phyloP scores from a whole-genome alignment of 2,797 vertebrate genomes.

The Anguilla obscura region DNA sequence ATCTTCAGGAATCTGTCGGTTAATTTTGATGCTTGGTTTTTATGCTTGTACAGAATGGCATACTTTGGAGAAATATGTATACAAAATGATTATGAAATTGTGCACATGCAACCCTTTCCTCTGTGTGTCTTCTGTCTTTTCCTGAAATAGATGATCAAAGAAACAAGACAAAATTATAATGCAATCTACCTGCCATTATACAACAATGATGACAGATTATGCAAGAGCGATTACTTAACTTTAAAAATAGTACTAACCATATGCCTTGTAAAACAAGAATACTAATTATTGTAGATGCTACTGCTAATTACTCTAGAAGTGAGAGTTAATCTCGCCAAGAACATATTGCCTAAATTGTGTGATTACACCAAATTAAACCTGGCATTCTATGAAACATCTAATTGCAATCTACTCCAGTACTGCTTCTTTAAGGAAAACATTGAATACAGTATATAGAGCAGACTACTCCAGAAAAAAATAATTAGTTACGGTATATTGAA shows the following conservation, averaged over 20 bases:
- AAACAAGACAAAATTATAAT: background rate
- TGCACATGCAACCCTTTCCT: background rate
- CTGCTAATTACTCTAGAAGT: background rate
- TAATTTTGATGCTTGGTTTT: background rate
- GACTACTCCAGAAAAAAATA: background rate
- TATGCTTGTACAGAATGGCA: background rate
- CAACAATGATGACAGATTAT: background rate
- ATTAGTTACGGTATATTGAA: background rate
- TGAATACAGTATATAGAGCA: background rate
- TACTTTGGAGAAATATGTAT: background rate
- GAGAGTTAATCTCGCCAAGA: background rate
- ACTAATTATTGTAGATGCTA: background rate
- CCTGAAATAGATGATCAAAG: background rate
- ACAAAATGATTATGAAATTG: background rate
- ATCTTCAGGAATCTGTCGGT: background rate
- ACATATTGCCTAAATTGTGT: background rate
- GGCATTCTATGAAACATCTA: background rate
- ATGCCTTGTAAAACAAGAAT: background rate
- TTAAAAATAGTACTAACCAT: background rate
- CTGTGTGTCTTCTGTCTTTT: background rate
- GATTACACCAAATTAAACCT: background rate
- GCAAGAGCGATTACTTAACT: background rate
- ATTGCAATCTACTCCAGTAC: background rate
- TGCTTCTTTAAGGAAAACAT: background rate
- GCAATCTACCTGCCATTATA: background rate